Conservation (phyloP, 2,797 vertebrate genomes). For the Eulemur albifrons region DNA sequence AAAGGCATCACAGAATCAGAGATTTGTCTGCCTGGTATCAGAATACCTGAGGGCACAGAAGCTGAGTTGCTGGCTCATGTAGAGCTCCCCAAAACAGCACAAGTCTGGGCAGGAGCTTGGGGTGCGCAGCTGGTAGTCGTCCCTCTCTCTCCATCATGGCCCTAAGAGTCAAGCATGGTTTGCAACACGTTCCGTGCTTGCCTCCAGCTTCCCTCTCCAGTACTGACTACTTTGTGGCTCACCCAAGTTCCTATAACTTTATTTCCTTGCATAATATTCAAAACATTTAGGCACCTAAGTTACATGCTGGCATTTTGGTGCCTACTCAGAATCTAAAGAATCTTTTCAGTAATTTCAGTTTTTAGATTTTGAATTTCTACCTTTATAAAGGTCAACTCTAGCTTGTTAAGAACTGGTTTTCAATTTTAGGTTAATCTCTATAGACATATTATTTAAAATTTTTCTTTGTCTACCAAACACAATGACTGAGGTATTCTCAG, state of each 20-base stretch:
- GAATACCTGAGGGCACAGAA: neutral
- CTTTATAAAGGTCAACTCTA: neutral
- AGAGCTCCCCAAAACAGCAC: neutral
- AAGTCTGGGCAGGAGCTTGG: neutral
- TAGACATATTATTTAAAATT: neutral
- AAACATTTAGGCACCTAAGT: neutral
- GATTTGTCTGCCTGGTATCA: neutral
- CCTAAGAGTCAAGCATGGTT: neutral
- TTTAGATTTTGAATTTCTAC: constrained; percentile 4
- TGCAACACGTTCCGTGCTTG: neutral
- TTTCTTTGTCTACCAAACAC: neutral
- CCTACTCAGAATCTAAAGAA: neutral
- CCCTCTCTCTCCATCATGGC: neutral
- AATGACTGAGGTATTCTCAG: neutral
- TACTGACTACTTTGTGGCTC: neutral
- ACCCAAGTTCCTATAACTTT: neutral
- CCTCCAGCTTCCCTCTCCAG: neutral
- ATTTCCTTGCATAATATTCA: neutral
- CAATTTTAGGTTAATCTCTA: neutral
- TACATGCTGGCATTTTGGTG: neutral
- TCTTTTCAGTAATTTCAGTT: neutral
- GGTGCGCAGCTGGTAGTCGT: neutral
- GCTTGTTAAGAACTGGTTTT: neutral
- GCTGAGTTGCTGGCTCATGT: neutral
- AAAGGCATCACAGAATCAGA: neutral